phyloP scores from a whole-genome alignment of 2,797 vertebrate species.

The Apodemus agrarius region DNA sequence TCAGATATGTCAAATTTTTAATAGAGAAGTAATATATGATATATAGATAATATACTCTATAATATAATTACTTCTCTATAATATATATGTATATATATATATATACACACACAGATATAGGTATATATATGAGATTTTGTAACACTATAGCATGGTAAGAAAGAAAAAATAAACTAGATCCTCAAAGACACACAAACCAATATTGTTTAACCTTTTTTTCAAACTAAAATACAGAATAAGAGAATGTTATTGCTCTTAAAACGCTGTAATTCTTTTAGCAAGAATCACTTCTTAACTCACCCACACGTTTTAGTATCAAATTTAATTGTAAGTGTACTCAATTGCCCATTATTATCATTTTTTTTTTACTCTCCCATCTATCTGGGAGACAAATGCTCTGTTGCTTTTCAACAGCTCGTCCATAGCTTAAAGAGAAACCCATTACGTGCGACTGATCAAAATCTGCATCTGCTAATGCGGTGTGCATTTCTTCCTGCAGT shows the following conservation, averaged over 20 bases:
- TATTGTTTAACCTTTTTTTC: not conserved
- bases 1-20: not conserved
- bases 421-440: not conserved
- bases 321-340: constrained; percentile 3
- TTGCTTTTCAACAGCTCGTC: not conserved
- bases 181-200: not conserved
- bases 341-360: not conserved
- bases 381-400: not conserved
- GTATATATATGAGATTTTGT: not conserved
- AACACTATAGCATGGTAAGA: not conserved
- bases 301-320: not conserved
- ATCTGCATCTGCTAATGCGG: not conserved
- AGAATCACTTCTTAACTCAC: not conserved
- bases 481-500: not conserved
- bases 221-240: not conserved
- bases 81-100: not conserved
- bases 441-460: constrained; percentile 1
- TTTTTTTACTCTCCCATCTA: not conserved
- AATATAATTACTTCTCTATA: too few relatives aligned
- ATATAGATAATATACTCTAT: too few relatives aligned
- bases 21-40: not conserved
- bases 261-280: constrained; percentile 3
- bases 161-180: not conserved
- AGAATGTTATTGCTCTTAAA: not conserved
- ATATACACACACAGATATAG: too few relatives aligned